Conservation (phyloP, 1,140 invertebrate genomes). For the Macrosteles quadrilineatus region DNA sequence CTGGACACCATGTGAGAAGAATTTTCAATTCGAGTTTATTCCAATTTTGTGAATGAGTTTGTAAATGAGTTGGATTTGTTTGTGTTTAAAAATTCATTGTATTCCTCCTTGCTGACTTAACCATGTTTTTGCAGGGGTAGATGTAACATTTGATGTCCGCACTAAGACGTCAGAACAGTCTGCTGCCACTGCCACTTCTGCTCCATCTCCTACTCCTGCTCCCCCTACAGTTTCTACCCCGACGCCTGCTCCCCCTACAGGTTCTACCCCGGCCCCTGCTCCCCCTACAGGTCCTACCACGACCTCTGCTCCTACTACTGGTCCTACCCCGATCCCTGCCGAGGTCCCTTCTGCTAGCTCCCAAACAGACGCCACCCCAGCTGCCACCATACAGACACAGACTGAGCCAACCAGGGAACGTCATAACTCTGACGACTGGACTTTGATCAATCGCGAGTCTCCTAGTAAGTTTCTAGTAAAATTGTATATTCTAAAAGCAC, state of each 20-base stretch:
- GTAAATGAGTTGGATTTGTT: neutral
- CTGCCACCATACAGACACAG: neutral
- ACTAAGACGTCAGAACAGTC: neutral
- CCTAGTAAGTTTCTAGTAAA: neutral
- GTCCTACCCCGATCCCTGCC: neutral
- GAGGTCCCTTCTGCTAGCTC: neutral
- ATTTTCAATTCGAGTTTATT: neutral
- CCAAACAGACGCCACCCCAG: neutral
- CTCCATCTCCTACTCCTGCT: neutral
- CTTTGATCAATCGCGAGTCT: conserved; percentile 15
- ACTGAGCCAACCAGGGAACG: neutral
- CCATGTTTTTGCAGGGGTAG: neutral
- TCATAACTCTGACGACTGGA: conserved; percentile 13
- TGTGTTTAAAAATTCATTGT: neutral
- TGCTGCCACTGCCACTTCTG: neutral
- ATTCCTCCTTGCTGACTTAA: too few species aligned
- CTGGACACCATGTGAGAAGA: too few species aligned
- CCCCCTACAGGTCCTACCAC: neutral
- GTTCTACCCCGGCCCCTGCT: conserved; percentile 3
- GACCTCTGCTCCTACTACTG: neutral
- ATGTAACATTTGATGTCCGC: conserved; percentile 1
- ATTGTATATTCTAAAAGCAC: neutral
- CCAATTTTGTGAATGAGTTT: neutral
- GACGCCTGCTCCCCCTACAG: neutral
- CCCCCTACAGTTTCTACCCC: neutral